Evolutionary conservation across 1,140 invertebrate genomes (phyloP), one percentile per base, ranked within the genome.

Genomic region (Lineus longissimus): DNA sequence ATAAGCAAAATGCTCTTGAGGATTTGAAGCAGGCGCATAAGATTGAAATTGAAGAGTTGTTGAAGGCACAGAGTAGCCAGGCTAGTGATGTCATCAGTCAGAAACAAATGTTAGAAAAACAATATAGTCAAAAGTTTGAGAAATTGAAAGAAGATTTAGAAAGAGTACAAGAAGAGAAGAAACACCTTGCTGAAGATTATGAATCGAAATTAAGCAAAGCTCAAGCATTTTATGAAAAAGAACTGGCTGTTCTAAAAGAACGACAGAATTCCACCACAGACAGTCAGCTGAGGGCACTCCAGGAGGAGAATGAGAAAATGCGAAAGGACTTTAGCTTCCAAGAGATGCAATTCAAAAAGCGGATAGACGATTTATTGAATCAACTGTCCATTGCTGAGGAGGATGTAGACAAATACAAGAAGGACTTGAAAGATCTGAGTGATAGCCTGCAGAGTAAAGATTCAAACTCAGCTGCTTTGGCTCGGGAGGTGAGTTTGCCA

Each of bases 181-280:
- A 57, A 22, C 69, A 73, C 71, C 54, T 74, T 23, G 59, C 70
- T 55, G 74, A 75, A 40, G 79, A 82, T n/a, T 76, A 73, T 70
- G 75, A 76, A 45, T 61, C 60, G 23, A 82, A 81, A 60, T 65
- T 80, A 19, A 63, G 55, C 27, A 78, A 81, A 67, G 72, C 78
- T 29, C 67, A 77, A 67, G 71, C 76, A 40, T 80, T 80, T 63
- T 79, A 80, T 70, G 75, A 80, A 69, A 78, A 81, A 57, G 79
- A 82, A 64, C 62, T 82, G 7, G 73, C 76, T 36, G 76, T 69
- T 27, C 59, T 78, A 22, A 71, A 64, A 58, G 62, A 74, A 47
- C 60, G 60, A 17, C 70, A 77, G 33, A 68, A 70, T 51, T 51
- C 70, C 7, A 65, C 62, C 29, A 41, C 66, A 40, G 70, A 76